A percentile compares a stretch with the other conserved stretches of the same genome.
phyloP scores from a whole-genome alignment of 2,113 vertebrate species.

The Sminthopsis crassicaudata region DNA sequence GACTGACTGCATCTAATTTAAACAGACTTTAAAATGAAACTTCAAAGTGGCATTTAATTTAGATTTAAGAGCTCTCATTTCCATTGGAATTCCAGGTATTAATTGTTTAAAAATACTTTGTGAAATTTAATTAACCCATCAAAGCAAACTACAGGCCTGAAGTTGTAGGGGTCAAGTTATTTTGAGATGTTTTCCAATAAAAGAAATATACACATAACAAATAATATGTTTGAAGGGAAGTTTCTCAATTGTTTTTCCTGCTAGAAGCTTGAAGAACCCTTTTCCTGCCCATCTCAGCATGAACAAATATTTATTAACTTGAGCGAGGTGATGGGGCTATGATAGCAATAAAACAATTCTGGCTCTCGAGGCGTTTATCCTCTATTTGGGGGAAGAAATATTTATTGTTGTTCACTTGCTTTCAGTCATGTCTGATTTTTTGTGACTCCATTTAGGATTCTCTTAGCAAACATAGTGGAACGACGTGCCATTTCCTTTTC shows the following conservation, averaged over 20 bases:
- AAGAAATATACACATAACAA: fast-evolving
- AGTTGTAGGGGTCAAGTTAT: fast-evolving
- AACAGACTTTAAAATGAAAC: constrained; percentile 48
- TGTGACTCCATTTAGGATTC: not conserved
- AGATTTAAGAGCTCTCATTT: constrained; percentile 52
- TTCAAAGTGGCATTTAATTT: constrained; percentile 57
- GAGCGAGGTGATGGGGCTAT: not conserved
- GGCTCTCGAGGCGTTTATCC: not conserved
- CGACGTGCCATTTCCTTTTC: not conserved
- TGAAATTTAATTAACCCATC: constrained; percentile 37
- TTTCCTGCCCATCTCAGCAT: not conserved
- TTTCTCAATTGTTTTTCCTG: not conserved
- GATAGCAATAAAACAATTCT: not conserved
- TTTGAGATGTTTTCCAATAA: not conserved
- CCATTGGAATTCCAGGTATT: constrained; percentile 44
- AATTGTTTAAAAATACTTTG: constrained; percentile 52
- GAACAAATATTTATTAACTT: not conserved
- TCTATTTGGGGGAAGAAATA: not conserved
- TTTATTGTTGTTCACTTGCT: not conserved
- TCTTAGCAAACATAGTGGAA: not conserved
- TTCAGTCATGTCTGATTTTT: not conserved
- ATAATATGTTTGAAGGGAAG: too few relatives aligned
- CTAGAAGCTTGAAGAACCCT: not conserved
- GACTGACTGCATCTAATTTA: not conserved
- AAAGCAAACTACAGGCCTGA: not conserved